Conservation (phyloP, 2,113 vertebrate genomes). For the Podarcis raffonei region DNA sequence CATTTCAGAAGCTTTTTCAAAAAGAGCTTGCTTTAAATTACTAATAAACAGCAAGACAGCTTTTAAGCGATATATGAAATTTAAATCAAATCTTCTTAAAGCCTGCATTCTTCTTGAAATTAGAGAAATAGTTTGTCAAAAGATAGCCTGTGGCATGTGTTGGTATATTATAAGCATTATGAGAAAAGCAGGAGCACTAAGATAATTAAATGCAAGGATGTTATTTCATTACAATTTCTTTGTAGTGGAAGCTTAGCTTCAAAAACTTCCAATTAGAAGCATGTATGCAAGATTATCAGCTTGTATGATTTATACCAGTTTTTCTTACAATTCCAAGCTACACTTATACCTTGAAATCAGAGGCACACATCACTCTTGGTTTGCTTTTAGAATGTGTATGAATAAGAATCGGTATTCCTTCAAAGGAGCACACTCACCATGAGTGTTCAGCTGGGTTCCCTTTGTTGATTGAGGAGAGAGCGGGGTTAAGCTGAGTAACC, state of each 20-base stretch:
- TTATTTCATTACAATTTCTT: conserved; percentile 19
- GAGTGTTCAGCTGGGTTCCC: not conserved
- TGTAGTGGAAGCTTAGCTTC: not conserved
- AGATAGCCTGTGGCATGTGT: not conserved
- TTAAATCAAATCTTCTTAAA: conserved; percentile 19
- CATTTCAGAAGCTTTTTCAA: not conserved
- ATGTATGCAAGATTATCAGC: not conserved
- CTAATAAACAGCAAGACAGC: not conserved
- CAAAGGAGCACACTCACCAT: not conserved
- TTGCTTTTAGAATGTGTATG: not conserved
- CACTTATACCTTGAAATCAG: not conserved
- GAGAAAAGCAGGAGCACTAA: conserved; percentile 10
- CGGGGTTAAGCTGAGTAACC: too few species aligned
- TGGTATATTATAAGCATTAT: not conserved
- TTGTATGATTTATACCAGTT: not conserved
- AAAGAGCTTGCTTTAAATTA: not conserved
- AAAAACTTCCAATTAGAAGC: conserved; percentile 9
- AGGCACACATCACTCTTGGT: not conserved
- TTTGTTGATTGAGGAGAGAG: not conserved
- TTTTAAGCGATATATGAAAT: not conserved
- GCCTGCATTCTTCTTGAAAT: not conserved
- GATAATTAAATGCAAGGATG: not conserved
- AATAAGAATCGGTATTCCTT: not conserved
- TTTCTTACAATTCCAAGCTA: conserved; percentile 6
- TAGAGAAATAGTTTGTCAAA: conserved; percentile 16